phyloP scores from a whole-genome alignment of 2,113 vertebrate species.

The Desmodus rotundus region DNA sequence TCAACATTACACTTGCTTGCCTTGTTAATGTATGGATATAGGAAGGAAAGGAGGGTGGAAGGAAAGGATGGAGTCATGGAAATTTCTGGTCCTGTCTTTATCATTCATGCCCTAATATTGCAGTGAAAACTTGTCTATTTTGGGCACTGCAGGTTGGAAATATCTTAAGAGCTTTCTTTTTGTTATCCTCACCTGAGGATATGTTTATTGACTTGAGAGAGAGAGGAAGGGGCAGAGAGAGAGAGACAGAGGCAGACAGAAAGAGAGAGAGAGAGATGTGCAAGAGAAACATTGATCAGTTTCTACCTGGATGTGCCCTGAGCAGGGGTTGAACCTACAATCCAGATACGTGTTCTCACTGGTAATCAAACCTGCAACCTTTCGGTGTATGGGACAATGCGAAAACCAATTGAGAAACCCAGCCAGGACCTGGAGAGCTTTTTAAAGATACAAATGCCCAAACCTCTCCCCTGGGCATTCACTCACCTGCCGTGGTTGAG shows the following conservation, averaged over 20 bases:
- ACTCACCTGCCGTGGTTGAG: rapidly evolving
- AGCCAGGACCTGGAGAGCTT: not conserved
- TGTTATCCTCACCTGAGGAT: no score
- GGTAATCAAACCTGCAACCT: no score
- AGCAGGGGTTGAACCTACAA: no score
- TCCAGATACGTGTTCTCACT: no score
- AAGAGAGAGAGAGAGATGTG: no score
- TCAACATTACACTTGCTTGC: not conserved
- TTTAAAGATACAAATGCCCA: not conserved
- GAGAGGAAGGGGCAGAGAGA: no score
- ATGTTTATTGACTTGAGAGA: no score
- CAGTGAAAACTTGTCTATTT: not conserved
- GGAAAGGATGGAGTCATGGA: not conserved
- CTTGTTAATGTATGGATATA: not conserved
- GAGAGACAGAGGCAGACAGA: no score
- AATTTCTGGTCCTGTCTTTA: not conserved
- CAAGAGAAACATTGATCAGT: no score
- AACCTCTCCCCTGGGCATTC: not conserved
- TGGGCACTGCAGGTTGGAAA: not conserved
- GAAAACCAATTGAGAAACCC: no score
- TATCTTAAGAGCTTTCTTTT: not conserved
- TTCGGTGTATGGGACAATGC: no score
- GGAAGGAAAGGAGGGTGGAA: not conserved
- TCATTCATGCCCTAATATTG: not conserved
- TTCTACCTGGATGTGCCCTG: no score